Evolutionary conservation across 2,888 invertebrate genomes (phyloP), one percentile per base, ranked within the genome.

Genomic region (Parnassius smintheus): DNA sequence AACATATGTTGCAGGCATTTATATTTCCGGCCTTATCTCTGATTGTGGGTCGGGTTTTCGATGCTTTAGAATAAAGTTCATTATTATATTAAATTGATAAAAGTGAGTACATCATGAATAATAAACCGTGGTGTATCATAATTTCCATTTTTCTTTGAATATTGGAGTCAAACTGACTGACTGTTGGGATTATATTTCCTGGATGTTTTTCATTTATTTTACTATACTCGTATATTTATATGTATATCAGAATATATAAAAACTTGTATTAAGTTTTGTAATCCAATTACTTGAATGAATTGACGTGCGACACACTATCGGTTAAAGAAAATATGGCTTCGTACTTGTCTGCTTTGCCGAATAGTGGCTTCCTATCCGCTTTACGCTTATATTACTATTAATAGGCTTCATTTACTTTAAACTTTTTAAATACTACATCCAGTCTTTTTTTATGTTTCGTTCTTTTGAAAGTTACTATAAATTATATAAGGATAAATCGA

Each of bases 301-400:
- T 70, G 74, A 72, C 58, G 70, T 70, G 73, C 81, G 82, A 82
- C 77, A 81, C 77, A 80, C 78, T 80, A 80, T 76, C 75, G 76
- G 74, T 73, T 72, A 75, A 79, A 78, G 75, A 78, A 72, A 71
- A 77, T 86, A 86, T 72, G 89, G 90, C 83, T 89, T 90, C 88
- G 70, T 75, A 74, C 75, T 79, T 77, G 76, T 81, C 81, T 82
- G 83, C 81, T 77, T 73, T 75, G 74, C 80, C 83, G 72, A 87
- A 88, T 79, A 83, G 84, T 81, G 90, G 88, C 87, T 89, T 89
- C 87, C 70, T 73, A 68, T 72, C 74, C 73, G 77, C 73, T 73
- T 73, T 59, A 62, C 58, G 50, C 56, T 25, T 68, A 73, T 67
- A 7, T 35, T 35, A 35, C 35, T 35, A 7, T 35, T 35, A 71